A percentile compares a stretch with the other conserved stretches of the same genome.
phyloP scores from a whole-genome alignment of 2,888 invertebrate species.

The Trissolcus japonicus region DNA sequence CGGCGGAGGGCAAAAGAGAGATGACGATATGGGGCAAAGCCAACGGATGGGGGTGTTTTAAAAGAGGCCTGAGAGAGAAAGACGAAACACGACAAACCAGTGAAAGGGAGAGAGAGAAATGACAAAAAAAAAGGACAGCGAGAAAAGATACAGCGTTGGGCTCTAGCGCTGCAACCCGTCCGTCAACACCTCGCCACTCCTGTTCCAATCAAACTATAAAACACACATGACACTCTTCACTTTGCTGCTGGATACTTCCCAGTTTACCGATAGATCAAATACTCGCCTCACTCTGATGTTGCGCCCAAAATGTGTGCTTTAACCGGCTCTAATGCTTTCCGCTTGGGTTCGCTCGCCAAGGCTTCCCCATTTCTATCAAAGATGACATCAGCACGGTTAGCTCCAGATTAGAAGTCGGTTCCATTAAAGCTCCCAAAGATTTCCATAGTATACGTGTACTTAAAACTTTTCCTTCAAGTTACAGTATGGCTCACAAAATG shows the following conservation, averaged over 20 bases:
- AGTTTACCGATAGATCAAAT: slow-evolving; percentile 42
- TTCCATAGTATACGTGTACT: neutral
- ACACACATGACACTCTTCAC: slow-evolving; percentile 72
- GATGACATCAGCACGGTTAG: neutral
- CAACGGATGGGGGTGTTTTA: slow-evolving; percentile 27
- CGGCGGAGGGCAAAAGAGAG: slow-evolving; percentile 62
- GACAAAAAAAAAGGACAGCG: slow-evolving; percentile 46
- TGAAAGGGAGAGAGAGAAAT: slow-evolving; percentile 57
- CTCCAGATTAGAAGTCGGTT: slow-evolving; percentile 8
- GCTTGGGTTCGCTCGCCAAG: neutral
- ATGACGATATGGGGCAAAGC: slow-evolving; percentile 47
- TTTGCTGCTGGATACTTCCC: slow-evolving; percentile 59
- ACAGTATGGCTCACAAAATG: neutral
- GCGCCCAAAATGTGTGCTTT: slow-evolving; percentile 1
- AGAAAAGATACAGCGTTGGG: slow-evolving; percentile 63
- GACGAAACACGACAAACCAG: slow-evolving; percentile 22
- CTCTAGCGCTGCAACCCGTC: slow-evolving; percentile 72
- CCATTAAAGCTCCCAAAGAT: slow-evolving; percentile 4
- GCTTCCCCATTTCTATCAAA: neutral
- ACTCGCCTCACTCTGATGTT: slow-evolving; percentile 1
- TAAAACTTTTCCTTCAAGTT: slow-evolving; percentile 5
- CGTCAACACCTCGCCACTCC: slow-evolving; percentile 73
- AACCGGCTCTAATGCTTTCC: slow-evolving; percentile 1
- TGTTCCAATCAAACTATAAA: slow-evolving; percentile 72
- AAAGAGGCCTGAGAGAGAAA: slow-evolving; percentile 24